phyloP scores from a whole-genome alignment of 2,797 vertebrate genomes.

The Cirrhinus mrigala region DNA sequence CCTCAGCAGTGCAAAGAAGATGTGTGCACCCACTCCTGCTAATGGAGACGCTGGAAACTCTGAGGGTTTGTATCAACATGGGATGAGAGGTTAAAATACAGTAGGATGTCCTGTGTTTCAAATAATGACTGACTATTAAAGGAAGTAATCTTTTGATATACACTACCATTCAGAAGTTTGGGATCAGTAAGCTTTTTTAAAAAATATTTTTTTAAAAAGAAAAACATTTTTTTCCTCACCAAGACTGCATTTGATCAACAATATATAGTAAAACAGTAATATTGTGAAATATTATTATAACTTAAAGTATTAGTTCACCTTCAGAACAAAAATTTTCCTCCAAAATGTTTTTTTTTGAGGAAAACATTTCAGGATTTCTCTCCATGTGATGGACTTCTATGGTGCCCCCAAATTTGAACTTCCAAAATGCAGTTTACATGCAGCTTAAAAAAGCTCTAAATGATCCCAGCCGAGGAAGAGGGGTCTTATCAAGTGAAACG shows the following conservation, averaged over 20 bases:
- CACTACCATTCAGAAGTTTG: not conserved
- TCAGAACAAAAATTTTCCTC: too few relatives aligned
- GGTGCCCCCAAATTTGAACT: too few relatives aligned
- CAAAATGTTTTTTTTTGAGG: too few relatives aligned
- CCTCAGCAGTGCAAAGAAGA: slow-evolving; percentile 86
- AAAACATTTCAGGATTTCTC: too few relatives aligned
- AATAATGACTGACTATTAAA: not conserved
- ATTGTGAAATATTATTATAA: not conserved
- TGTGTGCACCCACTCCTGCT: slow-evolving; percentile 78
- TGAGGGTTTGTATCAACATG: slow-evolving; percentile 77
- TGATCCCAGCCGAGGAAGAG: too few relatives aligned
- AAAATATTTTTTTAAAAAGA: not conserved
- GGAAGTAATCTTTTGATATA: not conserved
- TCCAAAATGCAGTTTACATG: too few relatives aligned
- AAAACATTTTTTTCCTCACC: not conserved
- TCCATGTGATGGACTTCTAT: too few relatives aligned
- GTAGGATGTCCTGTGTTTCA: not conserved
- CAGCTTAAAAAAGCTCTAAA: too few relatives aligned
- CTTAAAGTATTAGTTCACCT: too few relatives aligned
- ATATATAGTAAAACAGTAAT: not conserved
- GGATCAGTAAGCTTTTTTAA: not conserved
- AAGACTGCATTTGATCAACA: not conserved
- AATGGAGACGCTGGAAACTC: slow-evolving; percentile 85
- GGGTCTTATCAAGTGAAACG: too few relatives aligned
- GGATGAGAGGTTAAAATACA: not conserved